A percentile compares a stretch with the other conserved stretches of the same genome.
Evolutionary conservation across 2,797 vertebrate genomes (phyloP).

Genomic region (Coreius guichenoti): DNA sequence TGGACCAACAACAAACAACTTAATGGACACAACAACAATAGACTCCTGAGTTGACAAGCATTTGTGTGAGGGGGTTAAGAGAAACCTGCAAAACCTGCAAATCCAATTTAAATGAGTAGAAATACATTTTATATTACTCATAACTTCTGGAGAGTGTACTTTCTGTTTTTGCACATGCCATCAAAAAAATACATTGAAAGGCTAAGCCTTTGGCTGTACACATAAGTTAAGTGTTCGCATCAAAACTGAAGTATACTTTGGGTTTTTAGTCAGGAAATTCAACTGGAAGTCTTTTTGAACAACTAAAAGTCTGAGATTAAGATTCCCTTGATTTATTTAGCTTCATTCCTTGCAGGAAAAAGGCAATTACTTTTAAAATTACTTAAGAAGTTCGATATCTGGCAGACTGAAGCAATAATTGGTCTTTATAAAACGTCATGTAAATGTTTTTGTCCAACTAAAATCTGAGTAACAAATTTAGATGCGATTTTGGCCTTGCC

Average conservation of each 20-base stretch:
- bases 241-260: background rate
- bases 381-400: constrained; percentile 10
- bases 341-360: background rate
- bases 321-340: background rate
- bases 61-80: background rate
- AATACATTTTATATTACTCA: background rate
- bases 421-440: constrained; percentile 7
- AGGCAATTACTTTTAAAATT: background rate
- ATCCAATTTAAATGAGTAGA: background rate
- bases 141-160: background rate
- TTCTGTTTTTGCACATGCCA: background rate
- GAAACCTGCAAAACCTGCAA: background rate
- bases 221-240: background rate
- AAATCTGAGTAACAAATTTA: background rate
- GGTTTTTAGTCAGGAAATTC: constrained; percentile 1
- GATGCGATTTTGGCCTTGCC: background rate
- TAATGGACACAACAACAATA: background rate
- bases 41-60: background rate
- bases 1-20: background rate
- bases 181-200: background rate
- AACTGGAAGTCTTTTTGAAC: background rate
- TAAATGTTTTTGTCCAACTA: background rate
- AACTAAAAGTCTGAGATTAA: background rate
- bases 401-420: background rate
- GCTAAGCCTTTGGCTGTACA: background rate